A percentile compares a stretch with the other conserved stretches of the same genome.
Conservation (phyloP, 2,113 vertebrate genomes). For the Channa argus region DNA sequence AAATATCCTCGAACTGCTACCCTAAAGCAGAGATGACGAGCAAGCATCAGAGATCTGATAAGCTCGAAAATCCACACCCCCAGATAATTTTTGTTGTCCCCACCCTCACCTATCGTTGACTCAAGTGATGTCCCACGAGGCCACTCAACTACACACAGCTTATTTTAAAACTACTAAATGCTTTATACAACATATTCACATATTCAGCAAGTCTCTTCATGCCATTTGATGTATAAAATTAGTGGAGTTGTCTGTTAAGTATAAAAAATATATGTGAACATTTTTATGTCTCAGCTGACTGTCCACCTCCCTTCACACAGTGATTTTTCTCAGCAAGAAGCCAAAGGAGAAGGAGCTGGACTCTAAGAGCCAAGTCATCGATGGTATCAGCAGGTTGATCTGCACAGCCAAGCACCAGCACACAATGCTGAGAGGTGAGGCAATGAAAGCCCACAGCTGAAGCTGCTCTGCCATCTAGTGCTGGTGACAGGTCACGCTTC, state of each 20-base stretch:
- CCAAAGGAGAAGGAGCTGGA: constrained; percentile 92
- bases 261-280: background rate
- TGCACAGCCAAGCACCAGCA: constrained; percentile 94
- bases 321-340: constrained; percentile 94
- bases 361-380: constrained; percentile 92
- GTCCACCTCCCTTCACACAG: constrained; percentile 59
- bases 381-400: constrained; percentile 92
- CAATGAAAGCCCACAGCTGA: background rate
- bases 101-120: background rate
- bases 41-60: too few species aligned
- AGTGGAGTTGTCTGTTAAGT: background rate
- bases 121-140: background rate
- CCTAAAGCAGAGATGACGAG: background rate
- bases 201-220: too few species aligned
- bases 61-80: too few species aligned
- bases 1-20: background rate
- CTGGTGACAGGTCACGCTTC: background rate
- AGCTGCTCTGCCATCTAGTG: constrained; percentile 64
- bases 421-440: constrained; percentile 90
- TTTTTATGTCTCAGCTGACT: background rate
- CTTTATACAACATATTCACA: too few species aligned
- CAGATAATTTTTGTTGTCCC: background rate
- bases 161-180: background rate
- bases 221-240: background rate
- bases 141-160: background rate